These are phyloP conservation scores for Sycon ciliatum DNA, from an alignment of 37 sponge, comb jelly and placozoan genomes.

Conservation along the genomic window DNA sequence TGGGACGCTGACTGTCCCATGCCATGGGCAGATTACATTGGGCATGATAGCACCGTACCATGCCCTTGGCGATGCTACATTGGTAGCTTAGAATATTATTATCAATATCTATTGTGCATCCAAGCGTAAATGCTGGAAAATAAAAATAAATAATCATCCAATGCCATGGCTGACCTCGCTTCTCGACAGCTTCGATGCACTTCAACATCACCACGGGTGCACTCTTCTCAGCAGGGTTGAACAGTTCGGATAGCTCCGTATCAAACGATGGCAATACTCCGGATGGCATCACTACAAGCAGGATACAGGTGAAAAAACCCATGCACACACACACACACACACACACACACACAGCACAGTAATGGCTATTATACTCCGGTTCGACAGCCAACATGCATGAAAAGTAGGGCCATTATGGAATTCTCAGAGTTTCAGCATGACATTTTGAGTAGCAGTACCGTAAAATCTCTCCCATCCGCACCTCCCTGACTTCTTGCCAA, in stretches of 20 bases:
- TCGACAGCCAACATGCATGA: too few species aligned
- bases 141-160: too few species aligned
- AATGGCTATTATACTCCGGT: not conserved
- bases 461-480: too few species aligned
- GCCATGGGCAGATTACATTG: not conserved
- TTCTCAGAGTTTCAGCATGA: too few species aligned
- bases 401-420: too few species aligned
- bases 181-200: conserved; percentile 66
- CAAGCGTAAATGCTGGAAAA: too few species aligned
- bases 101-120: too few species aligned
- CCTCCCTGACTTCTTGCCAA: too few species aligned
- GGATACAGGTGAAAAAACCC: not conserved
- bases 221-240: conserved; percentile 15
- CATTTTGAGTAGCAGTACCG: too few species aligned
- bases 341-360: not conserved
- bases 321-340: conserved; percentile 21
- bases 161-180: conserved; percentile 49
- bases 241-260: conserved; percentile 38
- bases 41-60: not conserved
- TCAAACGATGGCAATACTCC: conserved; percentile 44
- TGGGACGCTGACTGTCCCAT: not conserved
- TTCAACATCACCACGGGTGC: conserved; percentile 50
- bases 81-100: not conserved
- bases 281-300: not conserved
- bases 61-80: not conserved